These are phyloP conservation scores for Ophioninae sp. DNA, from an alignment of 2,888 invertebrate species.

Conservation along the genomic window DNA sequence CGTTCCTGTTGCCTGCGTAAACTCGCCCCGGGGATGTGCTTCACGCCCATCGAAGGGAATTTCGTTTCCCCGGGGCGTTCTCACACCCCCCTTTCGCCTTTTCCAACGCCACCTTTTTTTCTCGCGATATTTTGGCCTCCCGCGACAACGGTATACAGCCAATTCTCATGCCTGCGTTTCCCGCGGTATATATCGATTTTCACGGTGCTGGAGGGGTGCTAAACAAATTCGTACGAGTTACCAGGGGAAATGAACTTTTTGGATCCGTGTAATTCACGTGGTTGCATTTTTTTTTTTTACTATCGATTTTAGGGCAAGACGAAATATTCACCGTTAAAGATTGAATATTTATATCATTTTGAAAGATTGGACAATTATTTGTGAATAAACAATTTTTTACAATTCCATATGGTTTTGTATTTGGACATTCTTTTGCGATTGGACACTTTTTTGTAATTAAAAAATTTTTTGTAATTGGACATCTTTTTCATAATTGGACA, in stretches of 20 bases:
- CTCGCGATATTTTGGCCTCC: slow-evolving; percentile 2
- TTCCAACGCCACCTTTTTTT: slow-evolving; percentile 27
- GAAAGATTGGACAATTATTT: too few species aligned
- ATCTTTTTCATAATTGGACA: too few species aligned
- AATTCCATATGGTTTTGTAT: too few species aligned
- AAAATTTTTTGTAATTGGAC: too few species aligned
- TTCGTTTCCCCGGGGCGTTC: slow-evolving; percentile 32
- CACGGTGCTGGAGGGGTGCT: neutral
- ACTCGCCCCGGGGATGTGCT: slow-evolving; percentile 26
- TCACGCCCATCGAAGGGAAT: slow-evolving; percentile 34
- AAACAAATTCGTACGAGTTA: neutral
- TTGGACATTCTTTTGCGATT: too few species aligned
- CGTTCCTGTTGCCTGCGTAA: slow-evolving; percentile 16
- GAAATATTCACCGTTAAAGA: too few species aligned
- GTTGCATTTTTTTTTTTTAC: too few species aligned
- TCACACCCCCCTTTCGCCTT: slow-evolving; percentile 22
- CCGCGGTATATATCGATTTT: slow-evolving; percentile 12
- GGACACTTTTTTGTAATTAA: too few species aligned
- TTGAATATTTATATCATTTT: too few species aligned
- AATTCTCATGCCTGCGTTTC: slow-evolving; percentile 18
- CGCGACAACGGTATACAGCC: slow-evolving; percentile 31
- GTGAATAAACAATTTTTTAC: too few species aligned
- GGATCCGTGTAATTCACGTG: neutral
- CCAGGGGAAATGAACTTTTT: neutral
- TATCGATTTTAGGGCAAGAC: too few species aligned